Evolutionary conservation across 2,888 invertebrate genomes (phyloP).

Genomic region (Adelphocoris suturalis): DNA sequence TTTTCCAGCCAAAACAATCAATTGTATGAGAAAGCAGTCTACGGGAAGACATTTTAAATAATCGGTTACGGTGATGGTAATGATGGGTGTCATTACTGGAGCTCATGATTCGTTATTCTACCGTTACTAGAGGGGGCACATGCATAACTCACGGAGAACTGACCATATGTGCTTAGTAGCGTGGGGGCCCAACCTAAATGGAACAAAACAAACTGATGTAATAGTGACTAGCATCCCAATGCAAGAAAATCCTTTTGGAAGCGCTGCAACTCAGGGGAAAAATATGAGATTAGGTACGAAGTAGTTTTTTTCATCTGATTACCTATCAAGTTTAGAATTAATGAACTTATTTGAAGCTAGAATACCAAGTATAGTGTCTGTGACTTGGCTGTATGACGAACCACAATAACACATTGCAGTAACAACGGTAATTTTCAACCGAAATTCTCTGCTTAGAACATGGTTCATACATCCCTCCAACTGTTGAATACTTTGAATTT

Average conservation of each 20-base stretch:
- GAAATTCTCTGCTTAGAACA: too few relatives aligned
- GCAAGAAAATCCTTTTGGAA: conserved; percentile 3
- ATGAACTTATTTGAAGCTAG: too few relatives aligned
- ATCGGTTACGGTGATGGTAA: conserved; percentile 48
- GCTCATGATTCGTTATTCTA: conserved; percentile 48
- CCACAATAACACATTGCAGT: too few relatives aligned
- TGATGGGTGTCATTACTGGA: conserved; percentile 55
- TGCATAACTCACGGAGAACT: conserved; percentile 62
- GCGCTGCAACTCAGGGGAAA: conserved; percentile 12
- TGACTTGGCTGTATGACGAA: too few relatives aligned
- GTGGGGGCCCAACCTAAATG: conserved; percentile 56
- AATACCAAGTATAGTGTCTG: too few relatives aligned
- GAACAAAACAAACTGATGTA: conserved; percentile 57
- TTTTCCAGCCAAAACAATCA: not conserved
- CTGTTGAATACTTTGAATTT: too few relatives aligned
- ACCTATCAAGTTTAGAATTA: too few relatives aligned
- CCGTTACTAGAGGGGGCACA: conserved; percentile 24
- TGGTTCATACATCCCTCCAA: too few relatives aligned
- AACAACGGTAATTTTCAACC: too few relatives aligned
- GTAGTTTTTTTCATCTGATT: too few relatives aligned
- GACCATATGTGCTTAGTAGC: conserved; percentile 59
- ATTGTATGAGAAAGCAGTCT: conserved; percentile 62
- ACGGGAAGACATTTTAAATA: not conserved
- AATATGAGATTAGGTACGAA: not conserved
- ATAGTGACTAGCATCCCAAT: not conserved